Conservation (phyloP, 2,113 vertebrate genomes). For the Labrus mixtus region DNA sequence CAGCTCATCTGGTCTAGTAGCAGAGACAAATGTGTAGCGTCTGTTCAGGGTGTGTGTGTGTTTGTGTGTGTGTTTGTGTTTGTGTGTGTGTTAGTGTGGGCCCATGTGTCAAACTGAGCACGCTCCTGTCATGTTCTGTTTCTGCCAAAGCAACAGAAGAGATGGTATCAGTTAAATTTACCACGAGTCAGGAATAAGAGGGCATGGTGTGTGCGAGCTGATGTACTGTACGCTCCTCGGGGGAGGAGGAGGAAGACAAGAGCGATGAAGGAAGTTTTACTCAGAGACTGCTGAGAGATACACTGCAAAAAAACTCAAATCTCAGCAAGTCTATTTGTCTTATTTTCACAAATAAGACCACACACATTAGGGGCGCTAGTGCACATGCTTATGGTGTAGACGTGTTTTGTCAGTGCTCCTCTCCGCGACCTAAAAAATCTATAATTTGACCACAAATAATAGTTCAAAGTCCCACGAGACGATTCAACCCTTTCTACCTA, state of each 20-base stretch:
- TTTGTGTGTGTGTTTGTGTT: no score
- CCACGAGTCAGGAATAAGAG: conserved; percentile 65
- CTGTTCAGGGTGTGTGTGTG: conserved; percentile 7
- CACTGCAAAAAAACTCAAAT: no score
- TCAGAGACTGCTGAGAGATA: neutral
- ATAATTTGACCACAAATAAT: no score
- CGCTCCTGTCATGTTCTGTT: conserved; percentile 48
- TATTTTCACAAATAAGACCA: no score
- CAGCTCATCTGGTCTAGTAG: conserved; percentile 44
- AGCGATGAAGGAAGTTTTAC: neutral
- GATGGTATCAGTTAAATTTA: conserved; percentile 65
- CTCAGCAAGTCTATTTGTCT: no score
- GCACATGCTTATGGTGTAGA: no score
- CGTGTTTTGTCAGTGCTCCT: no score
- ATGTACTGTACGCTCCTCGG: conserved; percentile 24
- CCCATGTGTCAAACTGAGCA: conserved; percentile 18
- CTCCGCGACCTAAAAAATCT: no score
- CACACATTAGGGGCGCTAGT: no score
- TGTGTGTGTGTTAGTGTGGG: conserved; percentile 17
- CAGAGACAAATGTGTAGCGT: conserved; percentile 47
- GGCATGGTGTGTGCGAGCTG: conserved; percentile 50
- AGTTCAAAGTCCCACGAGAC: no score
- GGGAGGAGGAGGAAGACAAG: conserved; percentile 9
- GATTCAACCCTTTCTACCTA: no score
- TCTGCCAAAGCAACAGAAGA: conserved; percentile 61